Evolutionary conservation across 2,888 invertebrate genomes (phyloP), one percentile per base, ranked within the genome.

Genomic region (Coenonympha arcania): DNA sequence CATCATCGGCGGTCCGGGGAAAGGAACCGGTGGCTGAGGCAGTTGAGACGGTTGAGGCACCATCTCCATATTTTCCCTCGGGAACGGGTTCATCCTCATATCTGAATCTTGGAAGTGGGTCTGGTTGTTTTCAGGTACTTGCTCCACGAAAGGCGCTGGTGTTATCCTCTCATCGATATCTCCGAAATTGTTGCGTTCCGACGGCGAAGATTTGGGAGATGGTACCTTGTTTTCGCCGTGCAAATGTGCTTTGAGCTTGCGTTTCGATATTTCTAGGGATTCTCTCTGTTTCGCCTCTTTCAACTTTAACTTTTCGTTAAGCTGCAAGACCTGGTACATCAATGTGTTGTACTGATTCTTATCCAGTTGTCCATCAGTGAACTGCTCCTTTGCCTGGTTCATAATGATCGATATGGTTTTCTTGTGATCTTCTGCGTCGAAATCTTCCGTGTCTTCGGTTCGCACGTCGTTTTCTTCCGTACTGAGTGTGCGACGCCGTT

Each of bases 381-480:
- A 89, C 62, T 93, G 90, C 62, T 93, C 92, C 52, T 94, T 93
- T 0, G 95, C 96, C 65, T 94, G 93, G 6, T 90, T 89, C 69
- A 95, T 91, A 52, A 95, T 94, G 36, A 92, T 91, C 52, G 93
- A 91, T 61, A 93, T 91, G 49, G 91, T 91, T 52, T 89, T 89
- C 57, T 91, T 89, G 57, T 89, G 87, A 50, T 88, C 88, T 61
- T 88, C 88, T 0, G 88, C 78, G 52, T 89, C 89, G 53, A 88
- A 87, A 13, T 88, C 80, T 36, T 77, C 87, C 0, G 79, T 69
- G 49, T 79, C 83, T 49, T 88, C 81, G 0, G 79, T 76, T 41
- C 88, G 76, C 47, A 88, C 76, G 55, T 90, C 90, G 1, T 73
- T 77, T 43, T 90, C 89, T 51, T 88, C 87, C 1, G 74, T 63